Base-by-base conservation (phyloP, 2,797 vertebrate genomes). In the Silurus lanzhouensis region DNA sequence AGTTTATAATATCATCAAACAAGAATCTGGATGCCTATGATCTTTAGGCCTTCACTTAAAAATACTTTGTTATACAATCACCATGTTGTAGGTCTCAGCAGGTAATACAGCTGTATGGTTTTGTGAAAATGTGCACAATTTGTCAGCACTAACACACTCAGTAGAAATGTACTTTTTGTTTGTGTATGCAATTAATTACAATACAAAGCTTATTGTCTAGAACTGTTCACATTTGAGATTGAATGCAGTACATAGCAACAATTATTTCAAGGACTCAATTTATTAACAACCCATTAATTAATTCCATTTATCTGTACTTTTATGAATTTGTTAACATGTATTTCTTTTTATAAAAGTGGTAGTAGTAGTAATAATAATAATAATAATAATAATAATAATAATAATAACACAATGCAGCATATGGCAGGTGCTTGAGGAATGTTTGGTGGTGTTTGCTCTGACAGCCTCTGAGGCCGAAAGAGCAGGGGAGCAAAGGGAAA, bases 401-500 rank as follows among this genome's bases (percentile, higher is more conserved):
- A 55, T 55, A 55, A 60, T 78, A 8, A 55, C 46, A 66, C 25
- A 67, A 27, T 48, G 9, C 15, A 55, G 38, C 44, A 81, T 44
- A 57, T 76, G 25, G 13, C 27, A 74, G 22, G 22, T 46, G 19
- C 68, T 64, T 38, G 48, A 66, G 19, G n/a, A 22, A 14, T 79
- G 13, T 61, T 27, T 48, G 20, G 13, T 60, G 61, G 10, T 71
- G 17, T 79, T 46, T 31, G 38, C 84, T 68, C 85, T 78, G 84
- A 20, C 85, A 92, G 89, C 89, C 87, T 88, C 38, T 71, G 82
- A 86, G 5, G 31, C 80, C 57, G 86, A 63, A 31, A 88, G 83
- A 17, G 57, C 60, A 20, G 44, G 75, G 1, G 89, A 84, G 14
- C 74, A 86, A 60, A 83, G 19, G 1, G 87, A 92, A 74, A 84